These are phyloP conservation scores for Gobio gobio DNA, from an alignment of 2,113 vertebrate species.

Conservation along the genomic window DNA sequence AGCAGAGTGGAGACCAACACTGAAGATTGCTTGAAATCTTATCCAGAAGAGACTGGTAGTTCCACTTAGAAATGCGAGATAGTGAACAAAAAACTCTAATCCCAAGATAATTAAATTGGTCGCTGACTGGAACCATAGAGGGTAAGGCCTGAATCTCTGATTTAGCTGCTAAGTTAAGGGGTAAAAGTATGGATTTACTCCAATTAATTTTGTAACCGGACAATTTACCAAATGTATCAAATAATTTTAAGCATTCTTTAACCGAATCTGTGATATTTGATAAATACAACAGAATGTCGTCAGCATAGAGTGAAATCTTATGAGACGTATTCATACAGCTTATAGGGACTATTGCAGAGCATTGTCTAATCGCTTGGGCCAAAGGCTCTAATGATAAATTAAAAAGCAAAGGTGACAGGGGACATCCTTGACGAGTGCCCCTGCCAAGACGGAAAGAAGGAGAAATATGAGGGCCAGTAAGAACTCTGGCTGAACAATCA, in stretches of 20 bases:
- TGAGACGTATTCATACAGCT: background rate
- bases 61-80: too few relatives aligned
- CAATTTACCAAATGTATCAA: background rate
- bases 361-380: background rate
- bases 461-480: background rate
- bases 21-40: too few relatives aligned
- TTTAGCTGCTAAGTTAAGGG: background rate
- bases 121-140: background rate
- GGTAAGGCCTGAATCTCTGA: background rate
- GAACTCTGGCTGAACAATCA: background rate
- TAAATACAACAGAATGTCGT: background rate
- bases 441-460: background rate
- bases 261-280: background rate
- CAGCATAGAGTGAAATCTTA: background rate
- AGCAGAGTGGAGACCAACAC: too few relatives aligned
- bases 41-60: too few relatives aligned
- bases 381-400: background rate
- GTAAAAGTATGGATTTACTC: too few relatives aligned
- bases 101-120: background rate
- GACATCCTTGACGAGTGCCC: background rate
- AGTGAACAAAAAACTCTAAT: too few relatives aligned
- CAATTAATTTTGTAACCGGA: background rate
- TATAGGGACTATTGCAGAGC: background rate
- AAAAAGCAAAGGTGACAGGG: background rate
- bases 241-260: background rate